phyloP scores from a whole-genome alignment of 2,113 vertebrate genomes.

The Taurulus bubalis region DNA sequence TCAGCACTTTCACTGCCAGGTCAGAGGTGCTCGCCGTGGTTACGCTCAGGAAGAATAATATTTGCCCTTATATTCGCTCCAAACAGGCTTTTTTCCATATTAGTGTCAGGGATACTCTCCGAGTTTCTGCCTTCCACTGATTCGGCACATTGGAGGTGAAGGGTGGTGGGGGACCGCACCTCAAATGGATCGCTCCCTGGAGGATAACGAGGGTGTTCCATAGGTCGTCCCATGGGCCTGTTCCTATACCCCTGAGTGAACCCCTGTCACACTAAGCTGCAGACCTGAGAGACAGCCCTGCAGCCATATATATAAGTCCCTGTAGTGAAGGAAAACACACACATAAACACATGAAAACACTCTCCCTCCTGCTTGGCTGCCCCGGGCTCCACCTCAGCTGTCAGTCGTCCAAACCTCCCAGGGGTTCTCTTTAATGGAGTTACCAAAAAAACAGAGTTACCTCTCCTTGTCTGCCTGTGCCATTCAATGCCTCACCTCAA shows the following conservation, averaged over 20 bases:
- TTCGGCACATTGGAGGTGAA: slow-evolving; percentile 75
- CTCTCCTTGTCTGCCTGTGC: slow-evolving; percentile 60
- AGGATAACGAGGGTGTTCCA: slow-evolving; percentile 62
- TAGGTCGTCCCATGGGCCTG: slow-evolving; percentile 49
- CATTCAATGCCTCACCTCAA: slow-evolving; percentile 63
- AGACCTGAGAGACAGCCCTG: slow-evolving; percentile 56
- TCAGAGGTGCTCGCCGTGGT: slow-evolving; percentile 86
- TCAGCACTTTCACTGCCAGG: slow-evolving; percentile 84
- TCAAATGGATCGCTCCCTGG: slow-evolving; percentile 61
- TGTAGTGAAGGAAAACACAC: slow-evolving; percentile 74
- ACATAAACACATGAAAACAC: slow-evolving; percentile 78
- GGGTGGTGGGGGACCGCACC: slow-evolving; percentile 61
- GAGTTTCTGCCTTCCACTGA: slow-evolving; percentile 77
- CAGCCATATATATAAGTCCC: slow-evolving; percentile 58
- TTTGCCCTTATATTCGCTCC: slow-evolving; percentile 86
- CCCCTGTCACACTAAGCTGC: slow-evolving; percentile 43
- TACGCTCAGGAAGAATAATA: slow-evolving; percentile 89
- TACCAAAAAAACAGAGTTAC: slow-evolving; percentile 64
- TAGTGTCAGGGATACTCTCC: slow-evolving; percentile 83
- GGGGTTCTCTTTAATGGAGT: slow-evolving; percentile 73
- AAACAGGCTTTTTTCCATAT: slow-evolving; percentile 88
- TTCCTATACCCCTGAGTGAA: slow-evolving; percentile 64
- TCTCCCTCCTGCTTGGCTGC: slow-evolving; percentile 67
- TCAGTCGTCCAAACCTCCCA: slow-evolving; percentile 73
- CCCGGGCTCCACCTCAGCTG: slow-evolving; percentile 73